These are phyloP conservation scores for Thysanoteuthis rhombus DNA, from an alignment of 2,888 invertebrate genomes.

Conservation along the genomic window DNA sequence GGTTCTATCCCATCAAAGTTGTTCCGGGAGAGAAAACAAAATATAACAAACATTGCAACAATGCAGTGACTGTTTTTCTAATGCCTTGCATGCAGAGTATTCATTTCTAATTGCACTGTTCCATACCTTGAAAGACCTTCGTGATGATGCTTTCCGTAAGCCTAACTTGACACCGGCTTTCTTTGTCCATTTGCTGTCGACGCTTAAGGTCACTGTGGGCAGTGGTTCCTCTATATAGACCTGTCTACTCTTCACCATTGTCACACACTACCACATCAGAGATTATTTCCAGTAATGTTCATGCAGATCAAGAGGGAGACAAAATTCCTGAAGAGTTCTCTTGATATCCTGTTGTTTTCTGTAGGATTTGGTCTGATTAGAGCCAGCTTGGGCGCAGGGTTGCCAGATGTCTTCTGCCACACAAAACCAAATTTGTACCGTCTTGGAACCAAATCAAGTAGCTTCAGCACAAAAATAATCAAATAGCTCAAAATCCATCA, in stretches of 20 bases:
- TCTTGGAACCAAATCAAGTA: too few species aligned
- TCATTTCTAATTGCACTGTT: neutral
- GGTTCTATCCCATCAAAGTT: neutral
- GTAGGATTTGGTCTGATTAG: neutral
- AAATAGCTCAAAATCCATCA: too few species aligned
- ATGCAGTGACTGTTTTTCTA: neutral
- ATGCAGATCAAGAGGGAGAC: neutral
- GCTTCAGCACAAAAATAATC: too few species aligned
- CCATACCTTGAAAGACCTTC: slow-evolving; percentile 19
- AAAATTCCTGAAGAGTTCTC: neutral
- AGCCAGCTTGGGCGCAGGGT: neutral
- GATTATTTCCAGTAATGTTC: neutral
- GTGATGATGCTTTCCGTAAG: neutral
- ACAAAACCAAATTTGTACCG: too few species aligned
- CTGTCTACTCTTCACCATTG: neutral
- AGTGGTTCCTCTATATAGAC: neutral
- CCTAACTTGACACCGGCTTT: slow-evolving; percentile 21
- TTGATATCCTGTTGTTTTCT: neutral
- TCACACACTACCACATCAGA: neutral
- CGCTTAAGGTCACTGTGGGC: neutral
- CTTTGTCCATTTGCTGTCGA: neutral
- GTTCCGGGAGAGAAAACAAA: neutral
- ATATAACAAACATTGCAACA: neutral
- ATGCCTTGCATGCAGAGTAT: neutral
- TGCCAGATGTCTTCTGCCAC: too few species aligned